Evolutionary conservation across 2,888 invertebrate genomes (phyloP).

Genomic region (Troides helena): DNA sequence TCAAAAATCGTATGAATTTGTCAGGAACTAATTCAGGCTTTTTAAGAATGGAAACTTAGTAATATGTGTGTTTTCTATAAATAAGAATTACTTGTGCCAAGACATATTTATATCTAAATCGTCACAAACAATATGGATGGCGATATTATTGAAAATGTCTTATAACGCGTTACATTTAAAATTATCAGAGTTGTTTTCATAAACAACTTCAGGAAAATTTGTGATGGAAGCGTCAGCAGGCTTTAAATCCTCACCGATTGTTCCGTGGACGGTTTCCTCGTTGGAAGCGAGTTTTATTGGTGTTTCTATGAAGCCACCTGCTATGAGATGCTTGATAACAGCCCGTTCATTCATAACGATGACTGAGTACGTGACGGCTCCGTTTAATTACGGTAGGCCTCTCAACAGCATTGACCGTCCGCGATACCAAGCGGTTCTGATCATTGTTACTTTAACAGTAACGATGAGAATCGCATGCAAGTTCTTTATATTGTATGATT

Average conservation of each 20-base stretch:
- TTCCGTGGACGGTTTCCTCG: slow-evolving; percentile 33
- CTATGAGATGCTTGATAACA: slow-evolving; percentile 61
- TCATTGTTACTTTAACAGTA: neutral
- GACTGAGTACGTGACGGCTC: slow-evolving; percentile 53
- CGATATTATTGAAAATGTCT: too few species aligned
- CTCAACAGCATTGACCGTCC: slow-evolving; percentile 15
- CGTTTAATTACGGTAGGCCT: slow-evolving; percentile 37
- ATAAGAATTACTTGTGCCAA: too few species aligned
- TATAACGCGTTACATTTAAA: too few species aligned
- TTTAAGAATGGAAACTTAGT: too few species aligned
- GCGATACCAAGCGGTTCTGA: slow-evolving; percentile 24
- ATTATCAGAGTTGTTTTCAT: too few species aligned
- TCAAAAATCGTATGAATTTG: too few species aligned
- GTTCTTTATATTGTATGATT: slow-evolving; percentile 7
- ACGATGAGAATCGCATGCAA: slow-evolving; percentile 9
- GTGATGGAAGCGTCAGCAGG: neutral
- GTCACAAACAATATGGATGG: too few species aligned
- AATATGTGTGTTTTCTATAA: too few species aligned
- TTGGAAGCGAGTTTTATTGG: slow-evolving; percentile 39
- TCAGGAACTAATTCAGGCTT: too few species aligned
- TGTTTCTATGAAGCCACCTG: slow-evolving; percentile 61
- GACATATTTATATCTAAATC: too few species aligned
- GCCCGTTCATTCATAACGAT: slow-evolving; percentile 64
- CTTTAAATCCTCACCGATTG: slow-evolving; percentile 31
- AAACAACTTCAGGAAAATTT: neutral